Conservation (phyloP, 2,888 invertebrate genomes). For the Ornithoptera priamus region DNA sequence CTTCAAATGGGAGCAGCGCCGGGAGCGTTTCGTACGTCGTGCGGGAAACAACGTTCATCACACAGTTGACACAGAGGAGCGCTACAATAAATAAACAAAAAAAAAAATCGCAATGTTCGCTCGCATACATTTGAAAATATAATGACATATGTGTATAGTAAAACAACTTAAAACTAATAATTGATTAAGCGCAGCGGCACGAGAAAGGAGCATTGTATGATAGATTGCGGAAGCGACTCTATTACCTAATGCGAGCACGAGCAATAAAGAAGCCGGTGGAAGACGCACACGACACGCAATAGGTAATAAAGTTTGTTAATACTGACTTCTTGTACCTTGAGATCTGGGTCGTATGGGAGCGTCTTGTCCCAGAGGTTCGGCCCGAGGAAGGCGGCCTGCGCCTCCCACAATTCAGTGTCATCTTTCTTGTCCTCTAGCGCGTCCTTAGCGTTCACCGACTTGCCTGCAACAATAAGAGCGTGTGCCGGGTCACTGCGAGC, state of each 20-base stretch:
- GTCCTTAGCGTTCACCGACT: constrained; percentile 82
- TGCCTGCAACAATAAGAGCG: constrained; percentile 80
- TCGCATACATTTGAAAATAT: not conserved
- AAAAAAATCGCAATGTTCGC: constrained; percentile 31
- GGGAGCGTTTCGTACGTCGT: not conserved
- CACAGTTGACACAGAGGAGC: constrained; percentile 4
- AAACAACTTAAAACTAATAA: constrained; percentile 15
- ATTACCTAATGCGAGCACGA: constrained; percentile 66
- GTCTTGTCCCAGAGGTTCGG: constrained; percentile 98
- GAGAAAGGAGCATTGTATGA: constrained; percentile 10
- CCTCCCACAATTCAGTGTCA: constrained; percentile 94
- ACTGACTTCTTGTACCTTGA: constrained; percentile 92
- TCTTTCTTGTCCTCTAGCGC: constrained; percentile 86
- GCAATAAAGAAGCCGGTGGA: constrained; percentile 47
- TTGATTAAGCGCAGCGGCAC: constrained; percentile 13
- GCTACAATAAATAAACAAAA: constrained; percentile 14
- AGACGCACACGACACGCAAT: constrained; percentile 67
- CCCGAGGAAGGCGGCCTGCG: constrained; percentile 96
- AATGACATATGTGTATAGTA: not conserved
- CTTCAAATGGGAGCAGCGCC: constrained; percentile 19
- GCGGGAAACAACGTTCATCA: constrained; percentile 9
- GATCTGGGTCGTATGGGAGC: constrained; percentile 94
- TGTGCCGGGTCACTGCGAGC: constrained; percentile 58
- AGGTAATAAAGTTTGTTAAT: constrained; percentile 54
- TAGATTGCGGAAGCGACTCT: constrained; percentile 46